Base-by-base conservation (phyloP, 2,113 vertebrate genomes). In the Oreochromis spilurus region DNA sequence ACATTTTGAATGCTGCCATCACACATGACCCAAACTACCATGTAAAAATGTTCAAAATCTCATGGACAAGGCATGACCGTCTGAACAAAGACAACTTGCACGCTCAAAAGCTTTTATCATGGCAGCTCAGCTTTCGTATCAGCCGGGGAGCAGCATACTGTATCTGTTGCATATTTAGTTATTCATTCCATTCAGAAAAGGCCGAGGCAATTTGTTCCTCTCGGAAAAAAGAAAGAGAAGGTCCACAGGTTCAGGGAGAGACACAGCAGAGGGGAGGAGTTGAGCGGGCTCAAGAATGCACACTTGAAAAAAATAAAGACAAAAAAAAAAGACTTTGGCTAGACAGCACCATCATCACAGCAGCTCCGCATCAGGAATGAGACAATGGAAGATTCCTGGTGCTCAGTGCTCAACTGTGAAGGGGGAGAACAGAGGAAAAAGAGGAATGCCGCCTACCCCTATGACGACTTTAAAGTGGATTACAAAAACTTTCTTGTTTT, bases 351-450 rank as follows among this genome's bases (percentile, higher is more conserved):
- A 82, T 85, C 92, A 58, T 88, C 86, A 75, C 82, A 89, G 88
- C 87, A 55, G 72, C 58, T 84, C 86, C 6, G 81, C 86, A 81
- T 90, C 81, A 91, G 87, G 86, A 91, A 92, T 94, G 93, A 96
- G 94, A 95, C 93, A 95, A 93, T 91, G 88, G 92, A 94, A 94
- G 93, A 95, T 94, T 77, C 45, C 2, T 88, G 83, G 55, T 92
- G 88, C 86, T 86, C 72, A 84, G 57, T 16, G 29, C 70, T 89
- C 79, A 79, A 84, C 78, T 31, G 52, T 70, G 26, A 81, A 40
- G 62, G 84, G 3, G 57, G 58, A 70, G 60, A 83, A 72, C 45
- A 72, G 82, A 54, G 13, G 54, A 50, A 48, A 57, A 34, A 43
- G 83, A 92, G 81, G 29, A 38, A 84, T 48, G 34, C 17, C 82